Conservation (phyloP, 1,140 invertebrate species). For the Popillia japonica region DNA sequence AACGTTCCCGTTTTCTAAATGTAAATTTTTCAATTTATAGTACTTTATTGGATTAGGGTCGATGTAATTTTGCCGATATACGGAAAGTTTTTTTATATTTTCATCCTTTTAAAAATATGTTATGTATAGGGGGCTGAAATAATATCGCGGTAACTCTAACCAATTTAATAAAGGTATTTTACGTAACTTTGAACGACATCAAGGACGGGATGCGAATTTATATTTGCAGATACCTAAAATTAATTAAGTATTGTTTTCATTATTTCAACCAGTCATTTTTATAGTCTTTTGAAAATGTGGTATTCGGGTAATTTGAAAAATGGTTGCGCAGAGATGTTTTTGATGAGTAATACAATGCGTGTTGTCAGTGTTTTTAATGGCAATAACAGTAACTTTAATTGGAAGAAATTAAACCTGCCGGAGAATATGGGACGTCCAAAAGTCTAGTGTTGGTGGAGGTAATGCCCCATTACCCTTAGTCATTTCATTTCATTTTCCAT, state of each 20-base stretch:
- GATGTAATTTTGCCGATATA: conserved; percentile 21
- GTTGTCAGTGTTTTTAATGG: background rate
- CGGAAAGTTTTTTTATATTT: conserved; percentile 7
- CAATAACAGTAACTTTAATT: no score
- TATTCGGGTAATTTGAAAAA: background rate
- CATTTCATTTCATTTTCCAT: no score
- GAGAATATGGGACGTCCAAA: no score
- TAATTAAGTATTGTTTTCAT: background rate
- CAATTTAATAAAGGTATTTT: background rate
- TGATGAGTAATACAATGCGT: no score
- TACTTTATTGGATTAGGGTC: conserved; percentile 20
- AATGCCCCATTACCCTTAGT: no score
- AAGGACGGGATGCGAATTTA: background rate
- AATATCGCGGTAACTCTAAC: background rate
- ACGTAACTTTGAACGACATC: background rate
- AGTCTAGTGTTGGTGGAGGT: no score
- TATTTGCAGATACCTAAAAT: background rate
- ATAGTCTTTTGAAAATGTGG: background rate
- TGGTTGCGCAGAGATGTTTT: no score
- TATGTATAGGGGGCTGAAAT: background rate
- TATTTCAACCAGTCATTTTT: background rate
- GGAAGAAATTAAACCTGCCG: no score
- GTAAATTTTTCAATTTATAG: conserved; percentile 34
- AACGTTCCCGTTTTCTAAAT: conserved; percentile 27
- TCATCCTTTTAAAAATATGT: conserved; percentile 15